These are phyloP conservation scores for Diorhabda sublineata DNA, from an alignment of 1,140 invertebrate genomes.

Conservation along the genomic window DNA sequence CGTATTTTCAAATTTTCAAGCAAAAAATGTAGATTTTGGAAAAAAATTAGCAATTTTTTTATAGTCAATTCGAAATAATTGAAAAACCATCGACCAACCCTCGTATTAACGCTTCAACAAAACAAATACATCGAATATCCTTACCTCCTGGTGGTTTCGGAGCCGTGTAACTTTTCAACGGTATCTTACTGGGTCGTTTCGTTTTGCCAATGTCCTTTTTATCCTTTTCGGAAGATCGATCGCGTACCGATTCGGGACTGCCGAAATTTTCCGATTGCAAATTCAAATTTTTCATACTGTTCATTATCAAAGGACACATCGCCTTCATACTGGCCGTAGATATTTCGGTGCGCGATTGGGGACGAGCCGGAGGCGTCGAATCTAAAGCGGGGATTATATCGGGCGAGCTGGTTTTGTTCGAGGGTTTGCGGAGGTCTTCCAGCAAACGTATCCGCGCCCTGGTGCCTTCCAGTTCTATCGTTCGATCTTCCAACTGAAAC, in stretches of 20 bases:
- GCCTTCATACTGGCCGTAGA: conserved; percentile 52
- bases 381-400: conserved; percentile 51
- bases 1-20: no score
- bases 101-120: background rate
- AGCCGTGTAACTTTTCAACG: conserved; percentile 53
- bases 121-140: conserved; percentile 1
- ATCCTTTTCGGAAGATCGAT: conserved; percentile 47
- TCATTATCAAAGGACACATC: conserved; percentile 52
- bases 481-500: conserved; percentile 70
- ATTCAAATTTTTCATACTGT: conserved; percentile 53
- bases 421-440: conserved; percentile 51
- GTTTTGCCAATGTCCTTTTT: conserved; percentile 32
- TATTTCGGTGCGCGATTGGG: conserved; percentile 26
- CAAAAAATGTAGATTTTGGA: no score
- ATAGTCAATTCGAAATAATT: background rate
- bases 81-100: conserved; percentile 5
- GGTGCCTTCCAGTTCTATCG: conserved; percentile 76
- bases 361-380: conserved; percentile 35
- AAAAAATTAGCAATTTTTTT: background rate
- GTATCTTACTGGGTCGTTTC: conserved; percentile 66
- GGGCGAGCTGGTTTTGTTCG: conserved; percentile 31
- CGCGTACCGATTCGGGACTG: conserved; percentile 61
- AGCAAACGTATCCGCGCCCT: conserved; percentile 67
- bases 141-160: conserved; percentile 54
- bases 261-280: conserved; percentile 55